These are phyloP conservation scores for Catocala fraxini DNA, from an alignment of 2,888 invertebrate species.

Conservation along the genomic window DNA sequence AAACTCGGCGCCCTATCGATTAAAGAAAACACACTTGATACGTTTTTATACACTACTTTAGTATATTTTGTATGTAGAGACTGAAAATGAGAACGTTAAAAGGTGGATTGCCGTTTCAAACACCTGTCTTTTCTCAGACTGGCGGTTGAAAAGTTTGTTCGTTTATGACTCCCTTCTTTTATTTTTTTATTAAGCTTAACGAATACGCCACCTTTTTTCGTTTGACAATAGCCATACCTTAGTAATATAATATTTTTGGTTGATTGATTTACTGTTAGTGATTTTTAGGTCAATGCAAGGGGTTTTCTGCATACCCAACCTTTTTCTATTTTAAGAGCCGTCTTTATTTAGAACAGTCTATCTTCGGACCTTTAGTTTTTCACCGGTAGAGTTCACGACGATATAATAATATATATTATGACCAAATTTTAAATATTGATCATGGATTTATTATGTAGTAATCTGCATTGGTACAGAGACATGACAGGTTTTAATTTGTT, in stretches of 20 bases:
- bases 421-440: too few species aligned
- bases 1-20: not conserved
- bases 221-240: slow-evolving; percentile 3
- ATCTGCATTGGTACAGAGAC: too few species aligned
- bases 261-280: slow-evolving; percentile 32
- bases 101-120: slow-evolving; percentile 40
- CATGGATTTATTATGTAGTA: too few species aligned
- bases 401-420: not conserved
- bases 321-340: slow-evolving; percentile 46
- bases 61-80: slow-evolving; percentile 23
- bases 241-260: slow-evolving; percentile 6
- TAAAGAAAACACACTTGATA: not conserved
- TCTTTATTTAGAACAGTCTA: slow-evolving; percentile 22
- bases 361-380: slow-evolving; percentile 10
- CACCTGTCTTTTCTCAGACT: slow-evolving; percentile 50
- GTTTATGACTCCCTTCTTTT: not conserved
- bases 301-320: slow-evolving; percentile 42
- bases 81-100: slow-evolving; percentile 29
- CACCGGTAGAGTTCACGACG: not conserved
- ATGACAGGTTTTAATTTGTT: too few species aligned
- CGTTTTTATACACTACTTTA: not conserved
- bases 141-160: slow-evolving; percentile 26
- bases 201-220: not conserved
- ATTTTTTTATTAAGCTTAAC: slow-evolving; percentile 7
- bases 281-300: slow-evolving; percentile 53